These are phyloP conservation scores for Latrodectus hesperus DNA, from an alignment of 2,888 invertebrate species.

Conservation along the genomic window DNA sequence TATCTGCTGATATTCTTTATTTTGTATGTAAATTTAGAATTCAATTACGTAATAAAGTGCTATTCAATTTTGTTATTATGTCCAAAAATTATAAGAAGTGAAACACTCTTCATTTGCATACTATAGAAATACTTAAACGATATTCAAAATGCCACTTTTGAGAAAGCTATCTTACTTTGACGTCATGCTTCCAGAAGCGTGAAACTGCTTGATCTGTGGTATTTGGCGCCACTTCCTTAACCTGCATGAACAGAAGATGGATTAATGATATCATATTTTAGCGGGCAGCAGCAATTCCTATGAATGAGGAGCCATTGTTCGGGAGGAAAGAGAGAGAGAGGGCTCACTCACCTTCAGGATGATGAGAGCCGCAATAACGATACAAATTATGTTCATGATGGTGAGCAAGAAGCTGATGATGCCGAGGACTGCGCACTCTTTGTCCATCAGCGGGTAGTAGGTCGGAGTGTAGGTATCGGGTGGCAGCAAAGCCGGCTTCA, in stretches of 20 bases:
- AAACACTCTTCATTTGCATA: too few relatives aligned
- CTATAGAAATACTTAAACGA: too few relatives aligned
- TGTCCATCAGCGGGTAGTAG: constrained; percentile 84
- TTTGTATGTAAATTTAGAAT: too few relatives aligned
- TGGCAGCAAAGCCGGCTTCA: constrained; percentile 68
- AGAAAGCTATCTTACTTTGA: constrained; percentile 77
- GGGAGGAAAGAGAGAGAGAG: too few relatives aligned
- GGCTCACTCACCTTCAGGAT: constrained; percentile 70
- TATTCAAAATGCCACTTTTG: too few relatives aligned
- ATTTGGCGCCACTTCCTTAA: constrained; percentile 89
- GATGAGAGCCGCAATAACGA: constrained; percentile 74
- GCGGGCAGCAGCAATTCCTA: not conserved
- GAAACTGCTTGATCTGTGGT: constrained; percentile 83
- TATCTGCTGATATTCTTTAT: too few relatives aligned
- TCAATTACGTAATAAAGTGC: too few relatives aligned
- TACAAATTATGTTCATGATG: constrained; percentile 87
- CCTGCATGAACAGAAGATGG: constrained; percentile 75
- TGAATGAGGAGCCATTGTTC: not conserved
- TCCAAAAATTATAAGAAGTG: too few relatives aligned
- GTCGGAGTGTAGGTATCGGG: constrained; percentile 76
- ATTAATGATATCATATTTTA: not conserved
- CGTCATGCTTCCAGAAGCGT: constrained; percentile 87
- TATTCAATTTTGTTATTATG: too few relatives aligned
- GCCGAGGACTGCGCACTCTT: constrained; percentile 86
- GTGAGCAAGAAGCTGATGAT: constrained; percentile 87